Evolutionary conservation across 2,797 vertebrate genomes (phyloP).

Genomic region (Eleutherodactylus coqui): DNA sequence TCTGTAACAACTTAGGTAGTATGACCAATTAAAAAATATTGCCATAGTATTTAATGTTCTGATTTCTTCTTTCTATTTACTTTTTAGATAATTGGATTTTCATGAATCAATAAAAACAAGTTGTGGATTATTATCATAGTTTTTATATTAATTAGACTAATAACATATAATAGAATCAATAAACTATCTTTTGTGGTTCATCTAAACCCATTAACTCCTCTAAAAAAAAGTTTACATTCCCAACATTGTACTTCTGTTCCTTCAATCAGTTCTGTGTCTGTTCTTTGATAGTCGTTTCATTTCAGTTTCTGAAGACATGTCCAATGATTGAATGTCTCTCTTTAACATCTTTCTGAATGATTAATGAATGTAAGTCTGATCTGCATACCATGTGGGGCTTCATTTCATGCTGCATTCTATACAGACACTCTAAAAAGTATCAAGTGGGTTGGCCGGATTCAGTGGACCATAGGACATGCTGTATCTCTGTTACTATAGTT

Average conservation of each 20-base stretch:
- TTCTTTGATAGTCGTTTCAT: background rate
- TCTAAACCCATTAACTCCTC: background rate
- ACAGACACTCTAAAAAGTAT: conserved; percentile 45
- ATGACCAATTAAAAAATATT: background rate
- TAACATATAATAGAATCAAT: background rate
- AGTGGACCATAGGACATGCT: conserved; percentile 56
- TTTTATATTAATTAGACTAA: background rate
- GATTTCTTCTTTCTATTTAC: background rate
- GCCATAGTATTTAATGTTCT: background rate
- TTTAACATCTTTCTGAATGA: conserved; percentile 43
- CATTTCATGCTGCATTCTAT: conserved; percentile 42
- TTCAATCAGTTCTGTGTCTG: background rate
- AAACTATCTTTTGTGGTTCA: background rate
- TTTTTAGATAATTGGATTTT: background rate
- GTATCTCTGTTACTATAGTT: conserved; percentile 69
- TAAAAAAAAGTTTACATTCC: background rate
- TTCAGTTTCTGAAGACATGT: conserved; percentile 25
- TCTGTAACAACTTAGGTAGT: background rate
- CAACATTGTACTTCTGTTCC: background rate
- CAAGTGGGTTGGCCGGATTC: conserved; percentile 53
- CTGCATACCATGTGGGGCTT: conserved; percentile 51
- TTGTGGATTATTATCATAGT: background rate
- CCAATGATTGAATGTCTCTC: conserved; percentile 45
- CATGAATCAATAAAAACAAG: background rate
- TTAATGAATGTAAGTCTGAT: conserved; percentile 50